phyloP scores from a whole-genome alignment of 2,888 invertebrate genomes.

The Chrysomela aeneicollis region DNA sequence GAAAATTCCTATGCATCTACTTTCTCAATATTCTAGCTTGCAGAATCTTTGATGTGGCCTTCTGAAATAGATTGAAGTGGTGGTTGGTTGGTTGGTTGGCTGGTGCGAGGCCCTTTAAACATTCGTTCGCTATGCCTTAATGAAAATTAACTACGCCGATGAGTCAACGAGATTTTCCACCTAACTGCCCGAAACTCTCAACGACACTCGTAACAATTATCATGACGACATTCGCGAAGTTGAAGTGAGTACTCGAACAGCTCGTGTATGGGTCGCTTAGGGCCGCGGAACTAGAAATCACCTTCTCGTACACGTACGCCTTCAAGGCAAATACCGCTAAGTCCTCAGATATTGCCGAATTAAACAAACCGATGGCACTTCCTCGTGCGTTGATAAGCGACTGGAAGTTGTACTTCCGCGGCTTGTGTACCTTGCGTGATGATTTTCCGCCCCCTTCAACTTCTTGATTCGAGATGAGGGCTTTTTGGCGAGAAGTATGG shows the following conservation, averaged over 20 bases:
- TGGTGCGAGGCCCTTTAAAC: too few species aligned
- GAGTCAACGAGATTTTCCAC: background rate
- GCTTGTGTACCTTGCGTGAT: background rate
- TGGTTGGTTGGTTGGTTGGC: too few species aligned
- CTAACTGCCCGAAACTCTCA: conserved; percentile 1
- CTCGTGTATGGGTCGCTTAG: conserved; percentile 32
- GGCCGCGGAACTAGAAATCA: conserved; percentile 34
- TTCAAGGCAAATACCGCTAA: conserved; percentile 53
- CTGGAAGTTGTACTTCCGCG: conserved; percentile 8
- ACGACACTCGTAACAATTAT: conserved; percentile 15
- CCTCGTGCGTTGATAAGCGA: conserved; percentile 53
- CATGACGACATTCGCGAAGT: conserved; percentile 43
- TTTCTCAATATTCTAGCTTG: too few species aligned
- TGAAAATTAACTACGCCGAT: background rate
- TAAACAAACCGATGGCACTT: conserved; percentile 55
- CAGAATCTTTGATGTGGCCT: too few species aligned
- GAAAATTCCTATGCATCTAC: too few species aligned
- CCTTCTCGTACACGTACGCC: conserved; percentile 44
- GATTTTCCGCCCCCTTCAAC: background rate
- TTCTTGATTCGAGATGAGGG: too few species aligned
- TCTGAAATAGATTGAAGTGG: too few species aligned
- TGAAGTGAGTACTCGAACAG: conserved; percentile 37
- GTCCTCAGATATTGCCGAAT: conserved; percentile 55
- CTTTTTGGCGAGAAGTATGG: too few species aligned
- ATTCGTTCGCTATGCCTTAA: background rate